Evolutionary conservation across 1,140 invertebrate species (phyloP).

Genomic region (Drosophila athabasca): DNA sequence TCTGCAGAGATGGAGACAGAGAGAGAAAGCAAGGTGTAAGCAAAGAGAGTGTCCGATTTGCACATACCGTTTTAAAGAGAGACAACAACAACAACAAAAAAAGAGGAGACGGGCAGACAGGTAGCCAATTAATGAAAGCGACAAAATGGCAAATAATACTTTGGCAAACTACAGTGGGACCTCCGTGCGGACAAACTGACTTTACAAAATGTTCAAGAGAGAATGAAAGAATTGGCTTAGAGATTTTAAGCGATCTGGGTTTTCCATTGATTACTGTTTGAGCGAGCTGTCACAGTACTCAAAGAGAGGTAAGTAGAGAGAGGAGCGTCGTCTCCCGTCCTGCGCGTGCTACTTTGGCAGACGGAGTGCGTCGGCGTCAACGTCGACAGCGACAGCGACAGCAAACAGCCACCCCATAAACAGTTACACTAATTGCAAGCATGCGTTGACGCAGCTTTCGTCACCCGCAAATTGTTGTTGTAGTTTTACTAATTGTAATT

Average conservation of each 20-base stretch:
- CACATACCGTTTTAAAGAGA: conserved; percentile 53
- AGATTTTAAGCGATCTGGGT: too few relatives aligned
- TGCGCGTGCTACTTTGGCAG: conserved; percentile 64
- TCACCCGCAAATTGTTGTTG: conserved; percentile 35
- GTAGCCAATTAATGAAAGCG: conserved; percentile 74
- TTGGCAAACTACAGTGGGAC: conserved; percentile 1
- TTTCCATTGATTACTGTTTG: too few relatives aligned
- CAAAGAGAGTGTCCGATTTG: conserved; percentile 40
- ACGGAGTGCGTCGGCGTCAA: conserved; percentile 25
- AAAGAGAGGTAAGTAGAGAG: conserved; percentile 2
- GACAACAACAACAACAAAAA: conserved; percentile 9
- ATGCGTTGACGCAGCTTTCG: conserved; percentile 59
- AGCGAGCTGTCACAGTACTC: conserved; percentile 7
- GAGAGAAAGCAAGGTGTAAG: conserved; percentile 2
- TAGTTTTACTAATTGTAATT: conserved; percentile 23
- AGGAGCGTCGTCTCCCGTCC: conserved; percentile 16
- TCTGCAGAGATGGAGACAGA: conserved; percentile 7
- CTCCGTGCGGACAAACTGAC: too few relatives aligned
- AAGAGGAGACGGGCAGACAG: conserved; percentile 20
- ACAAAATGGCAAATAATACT: conserved; percentile 76
- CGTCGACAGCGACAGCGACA: conserved; percentile 7
- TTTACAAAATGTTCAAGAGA: conserved; percentile 11
- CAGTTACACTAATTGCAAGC: conserved; percentile 75
- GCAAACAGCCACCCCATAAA: conserved; percentile 39
- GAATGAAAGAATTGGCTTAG: background rate